Conservation (phyloP, 2,113 vertebrate species). For the Centrocercus urophasianus region DNA sequence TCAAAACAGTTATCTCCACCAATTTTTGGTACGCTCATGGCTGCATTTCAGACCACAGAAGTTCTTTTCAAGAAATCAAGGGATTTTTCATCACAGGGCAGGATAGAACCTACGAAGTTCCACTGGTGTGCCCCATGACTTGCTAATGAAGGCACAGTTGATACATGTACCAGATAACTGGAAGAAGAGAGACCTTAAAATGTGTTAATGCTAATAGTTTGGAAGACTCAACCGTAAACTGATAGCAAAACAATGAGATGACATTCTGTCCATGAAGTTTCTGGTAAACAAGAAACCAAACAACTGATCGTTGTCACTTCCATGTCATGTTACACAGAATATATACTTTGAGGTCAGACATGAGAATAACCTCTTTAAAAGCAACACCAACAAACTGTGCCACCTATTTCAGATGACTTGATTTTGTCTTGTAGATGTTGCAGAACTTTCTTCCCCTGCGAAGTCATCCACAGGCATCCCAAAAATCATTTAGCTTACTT, state of each 20-base stretch:
- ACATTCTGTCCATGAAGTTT: not conserved
- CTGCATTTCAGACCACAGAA: not conserved
- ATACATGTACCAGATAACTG: not conserved
- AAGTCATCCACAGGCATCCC: not conserved
- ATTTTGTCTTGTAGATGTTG: not conserved
- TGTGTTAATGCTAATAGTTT: rapidly evolving
- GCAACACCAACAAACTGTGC: not conserved
- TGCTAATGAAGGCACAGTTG: not conserved
- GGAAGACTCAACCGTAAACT: not conserved
- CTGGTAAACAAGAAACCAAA: not conserved
- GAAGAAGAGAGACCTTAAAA: not conserved
- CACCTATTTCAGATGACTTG: not conserved
- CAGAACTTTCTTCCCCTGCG: not conserved
- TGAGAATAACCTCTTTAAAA: not conserved
- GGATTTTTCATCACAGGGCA: not conserved
- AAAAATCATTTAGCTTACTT: not conserved
- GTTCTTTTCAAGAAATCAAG: not conserved
- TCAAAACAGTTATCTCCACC: not conserved
- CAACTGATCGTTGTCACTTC: not conserved
- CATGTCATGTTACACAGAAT: rapidly evolving
- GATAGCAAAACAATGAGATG: not conserved
- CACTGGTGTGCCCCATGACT: not conserved
- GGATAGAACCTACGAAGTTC: not conserved
- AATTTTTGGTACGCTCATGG: not conserved
- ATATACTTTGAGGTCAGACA: not conserved